Conservation (phyloP, 2,797 vertebrate species). For the Graptemys geographica region DNA sequence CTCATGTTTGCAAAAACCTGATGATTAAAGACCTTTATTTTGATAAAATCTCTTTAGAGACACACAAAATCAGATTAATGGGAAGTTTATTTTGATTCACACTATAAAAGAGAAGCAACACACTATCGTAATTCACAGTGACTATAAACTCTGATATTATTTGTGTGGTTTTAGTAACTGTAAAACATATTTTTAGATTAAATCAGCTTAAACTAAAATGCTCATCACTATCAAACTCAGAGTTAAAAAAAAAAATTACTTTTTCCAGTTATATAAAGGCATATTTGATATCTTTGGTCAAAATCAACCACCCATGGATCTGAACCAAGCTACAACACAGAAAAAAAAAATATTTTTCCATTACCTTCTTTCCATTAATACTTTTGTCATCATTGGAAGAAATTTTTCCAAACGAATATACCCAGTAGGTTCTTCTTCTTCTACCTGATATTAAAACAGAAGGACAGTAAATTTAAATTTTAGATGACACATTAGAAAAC, state of each 20-base stretch:
- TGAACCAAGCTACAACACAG: constrained; percentile 13
- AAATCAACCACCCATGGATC: background rate
- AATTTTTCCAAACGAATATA: constrained; percentile 90
- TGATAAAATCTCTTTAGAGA: constrained; percentile 38
- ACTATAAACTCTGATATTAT: background rate
- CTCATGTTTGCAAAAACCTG: constrained; percentile 13
- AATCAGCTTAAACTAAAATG: background rate
- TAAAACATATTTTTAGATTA: constrained; percentile 1
- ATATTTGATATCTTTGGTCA: background rate
- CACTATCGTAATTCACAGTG: background rate
- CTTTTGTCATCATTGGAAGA: constrained; percentile 91
- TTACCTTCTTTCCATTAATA: constrained; percentile 89
- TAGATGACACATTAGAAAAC: constrained; percentile 11
- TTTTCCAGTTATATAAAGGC: constrained; percentile 4
- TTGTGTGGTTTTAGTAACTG: background rate
- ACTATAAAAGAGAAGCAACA: constrained; percentile 20
- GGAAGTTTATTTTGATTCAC: constrained; percentile 35
- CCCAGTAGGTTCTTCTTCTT: constrained; percentile 89
- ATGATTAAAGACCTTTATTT: constrained; percentile 15
- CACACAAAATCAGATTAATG: constrained; percentile 1
- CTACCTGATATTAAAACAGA: constrained; percentile 84
- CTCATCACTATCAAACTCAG: background rate
- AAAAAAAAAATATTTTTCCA: constrained; percentile 30
- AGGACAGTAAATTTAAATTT: background rate
- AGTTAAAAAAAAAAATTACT: background rate